These are phyloP conservation scores for Plagiodera versicolora DNA, from an alignment of 2,888 invertebrate species.

Conservation along the genomic window DNA sequence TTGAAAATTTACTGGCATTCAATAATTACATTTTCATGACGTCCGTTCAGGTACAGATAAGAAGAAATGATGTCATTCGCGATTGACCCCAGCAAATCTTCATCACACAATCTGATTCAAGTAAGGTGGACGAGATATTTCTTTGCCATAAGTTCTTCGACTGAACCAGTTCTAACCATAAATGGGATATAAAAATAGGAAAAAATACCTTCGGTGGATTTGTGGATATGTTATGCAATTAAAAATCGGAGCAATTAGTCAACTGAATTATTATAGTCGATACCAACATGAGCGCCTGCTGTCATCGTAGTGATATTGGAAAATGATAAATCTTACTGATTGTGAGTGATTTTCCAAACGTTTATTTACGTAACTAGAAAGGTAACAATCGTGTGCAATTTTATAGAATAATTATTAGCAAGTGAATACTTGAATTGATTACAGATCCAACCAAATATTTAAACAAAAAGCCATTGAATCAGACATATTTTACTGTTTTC, in stretches of 20 bases:
- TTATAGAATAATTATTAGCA: too few species aligned
- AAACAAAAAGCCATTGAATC: too few species aligned
- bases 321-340: neutral
- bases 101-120: constrained; percentile 9
- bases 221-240: constrained; percentile 5
- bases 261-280: constrained; percentile 8
- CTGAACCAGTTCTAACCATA: constrained; percentile 13
- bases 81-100: constrained; percentile 17
- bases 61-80: constrained; percentile 23
- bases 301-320: neutral
- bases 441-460: too few species aligned
- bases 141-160: constrained; percentile 10
- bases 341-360: too few species aligned
- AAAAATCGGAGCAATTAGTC: constrained; percentile 9
- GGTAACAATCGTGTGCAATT: too few species aligned
- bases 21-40: neutral
- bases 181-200: constrained; percentile 12
- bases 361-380: too few species aligned
- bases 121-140: constrained; percentile 25
- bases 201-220: constrained; percentile 1
- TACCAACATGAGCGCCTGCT: neutral
- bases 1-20: too few species aligned
- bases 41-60: constrained; percentile 1
- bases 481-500: too few species aligned
- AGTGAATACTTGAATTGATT: too few species aligned